phyloP scores from a whole-genome alignment of 2,113 vertebrate genomes.

The Neotragus moschatus region DNA sequence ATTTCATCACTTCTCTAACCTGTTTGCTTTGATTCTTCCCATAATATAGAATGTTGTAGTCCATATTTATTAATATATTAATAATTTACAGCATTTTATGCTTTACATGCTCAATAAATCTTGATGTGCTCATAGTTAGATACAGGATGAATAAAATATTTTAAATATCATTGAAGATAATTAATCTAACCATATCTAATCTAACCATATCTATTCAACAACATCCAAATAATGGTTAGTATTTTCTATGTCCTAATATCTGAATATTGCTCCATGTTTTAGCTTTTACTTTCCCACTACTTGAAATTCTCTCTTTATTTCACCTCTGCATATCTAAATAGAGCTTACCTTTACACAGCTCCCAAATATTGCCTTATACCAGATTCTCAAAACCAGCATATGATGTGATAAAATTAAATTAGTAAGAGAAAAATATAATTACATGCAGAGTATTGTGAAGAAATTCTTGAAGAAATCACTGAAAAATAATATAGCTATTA shows the following conservation, averaged over 20 bases:
- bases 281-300: background rate
- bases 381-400: background rate
- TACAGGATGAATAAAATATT: background rate
- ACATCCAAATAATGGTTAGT: background rate
- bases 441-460: background rate
- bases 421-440: background rate
- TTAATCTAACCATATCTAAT: background rate
- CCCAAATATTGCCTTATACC: background rate
- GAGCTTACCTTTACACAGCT: background rate
- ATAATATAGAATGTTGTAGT: background rate
- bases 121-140: background rate
- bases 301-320: background rate
- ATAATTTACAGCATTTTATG: background rate
- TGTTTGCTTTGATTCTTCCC: background rate
- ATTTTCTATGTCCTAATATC: background rate
- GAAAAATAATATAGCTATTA: background rate
- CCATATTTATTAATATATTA: background rate
- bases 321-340: background rate
- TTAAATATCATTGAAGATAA: background rate
- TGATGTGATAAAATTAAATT: background rate
- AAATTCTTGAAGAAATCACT: background rate
- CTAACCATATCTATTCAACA: background rate
- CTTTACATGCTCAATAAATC: background rate
- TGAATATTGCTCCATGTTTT: background rate
- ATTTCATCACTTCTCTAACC: background rate